A percentile compares a stretch with the other conserved stretches of the same genome.
Evolutionary conservation across 2,888 invertebrate genomes (phyloP).

Genomic region (Pherbina coryleti): DNA sequence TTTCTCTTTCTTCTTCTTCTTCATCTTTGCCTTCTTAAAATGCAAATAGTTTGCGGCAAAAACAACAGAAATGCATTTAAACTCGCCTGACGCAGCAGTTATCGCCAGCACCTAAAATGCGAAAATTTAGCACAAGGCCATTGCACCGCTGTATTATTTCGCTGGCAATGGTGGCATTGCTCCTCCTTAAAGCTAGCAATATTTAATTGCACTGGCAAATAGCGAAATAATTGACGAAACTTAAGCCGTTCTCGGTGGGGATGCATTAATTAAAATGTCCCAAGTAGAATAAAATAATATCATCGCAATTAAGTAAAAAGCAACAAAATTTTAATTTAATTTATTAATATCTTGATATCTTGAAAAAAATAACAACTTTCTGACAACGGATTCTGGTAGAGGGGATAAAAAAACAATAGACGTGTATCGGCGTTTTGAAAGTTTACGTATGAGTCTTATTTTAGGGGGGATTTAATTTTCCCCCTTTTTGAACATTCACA

Average conservation of each 20-base stretch:
- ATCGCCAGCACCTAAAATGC: conserved; percentile 14
- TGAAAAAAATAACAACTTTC: no score
- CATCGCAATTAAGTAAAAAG: no score
- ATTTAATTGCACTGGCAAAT: conserved; percentile 33
- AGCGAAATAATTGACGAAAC: conserved; percentile 27
- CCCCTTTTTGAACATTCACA: no score
- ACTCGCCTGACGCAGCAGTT: conserved; percentile 56
- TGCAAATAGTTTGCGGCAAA: conserved; percentile 55
- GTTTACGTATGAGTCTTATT: no score
- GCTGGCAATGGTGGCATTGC: not conserved
- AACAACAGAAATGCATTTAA: conserved; percentile 59
- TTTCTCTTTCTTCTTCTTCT: conserved; percentile 7
- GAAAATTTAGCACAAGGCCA: conserved; percentile 34
- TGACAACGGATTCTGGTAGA: no score
- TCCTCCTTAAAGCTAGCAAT: not conserved
- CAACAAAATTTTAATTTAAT: no score
- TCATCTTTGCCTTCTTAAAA: conserved; percentile 48
- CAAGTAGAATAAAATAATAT: not conserved
- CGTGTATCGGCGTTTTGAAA: no score
- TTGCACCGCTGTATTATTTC: not conserved
- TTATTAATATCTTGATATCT: no score
- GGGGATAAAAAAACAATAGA: no score
- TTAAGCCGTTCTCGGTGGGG: not conserved
- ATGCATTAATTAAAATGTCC: conserved; percentile 14
- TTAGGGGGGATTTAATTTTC: no score